Conservation (phyloP, 2,888 invertebrate genomes). For the Ptychoptera contaminata region DNA sequence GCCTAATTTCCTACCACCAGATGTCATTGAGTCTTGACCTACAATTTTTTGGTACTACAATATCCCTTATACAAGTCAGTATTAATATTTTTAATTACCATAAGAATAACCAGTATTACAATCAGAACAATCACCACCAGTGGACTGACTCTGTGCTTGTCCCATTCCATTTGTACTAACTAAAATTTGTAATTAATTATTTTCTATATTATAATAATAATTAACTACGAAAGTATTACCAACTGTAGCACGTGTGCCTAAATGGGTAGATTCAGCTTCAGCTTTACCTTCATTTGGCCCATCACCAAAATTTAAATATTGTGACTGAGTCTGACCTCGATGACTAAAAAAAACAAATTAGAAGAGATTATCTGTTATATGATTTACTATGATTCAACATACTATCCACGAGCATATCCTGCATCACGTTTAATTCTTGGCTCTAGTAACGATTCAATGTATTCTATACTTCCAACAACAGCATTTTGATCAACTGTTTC, state of each 20-base stretch:
- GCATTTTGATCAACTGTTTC: slow-evolving; percentile 13
- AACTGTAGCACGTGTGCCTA: slow-evolving; percentile 28
- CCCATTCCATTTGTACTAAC: slow-evolving; percentile 74
- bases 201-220: too few relatives aligned
- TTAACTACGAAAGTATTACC: slow-evolving; percentile 19
- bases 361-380: not conserved
- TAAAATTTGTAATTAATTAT: slow-evolving; percentile 25
- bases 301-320: slow-evolving; percentile 57
- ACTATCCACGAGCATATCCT: slow-evolving; percentile 26
- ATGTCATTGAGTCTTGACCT: slow-evolving; percentile 7
- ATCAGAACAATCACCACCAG: slow-evolving; percentile 52
- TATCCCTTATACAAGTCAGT: not conserved
- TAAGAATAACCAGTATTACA: slow-evolving; percentile 25
- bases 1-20: slow-evolving; percentile 1
- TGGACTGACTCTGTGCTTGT: slow-evolving; percentile 74
- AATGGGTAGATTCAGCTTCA: slow-evolving; percentile 60
- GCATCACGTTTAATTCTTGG: slow-evolving; percentile 14
- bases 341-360: slow-evolving; percentile 14
- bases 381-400: slow-evolving; percentile 14
- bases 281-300: slow-evolving; percentile 53
- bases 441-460: slow-evolving; percentile 10
- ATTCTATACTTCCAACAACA: slow-evolving; percentile 13
- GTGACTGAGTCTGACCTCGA: slow-evolving; percentile 69
- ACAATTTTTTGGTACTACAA: not conserved
- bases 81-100: slow-evolving; percentile 7